These are phyloP conservation scores for Enteromius fasciolatus DNA, from an alignment of 2,797 vertebrate genomes.

Conservation along the genomic window DNA sequence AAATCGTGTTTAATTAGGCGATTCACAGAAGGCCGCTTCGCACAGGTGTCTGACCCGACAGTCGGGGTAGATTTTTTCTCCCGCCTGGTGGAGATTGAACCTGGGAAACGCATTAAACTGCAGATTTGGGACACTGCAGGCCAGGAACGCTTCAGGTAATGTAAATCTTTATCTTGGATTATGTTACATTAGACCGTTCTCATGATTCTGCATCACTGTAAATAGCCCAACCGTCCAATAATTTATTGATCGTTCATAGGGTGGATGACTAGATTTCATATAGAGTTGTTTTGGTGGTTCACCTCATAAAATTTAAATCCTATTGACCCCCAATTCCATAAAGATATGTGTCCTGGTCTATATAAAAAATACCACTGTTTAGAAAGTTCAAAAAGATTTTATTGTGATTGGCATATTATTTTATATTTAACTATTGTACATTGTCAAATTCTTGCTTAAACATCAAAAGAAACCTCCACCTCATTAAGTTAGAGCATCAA, in stretches of 20 bases:
- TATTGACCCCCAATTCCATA: neutral
- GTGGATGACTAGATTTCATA: neutral
- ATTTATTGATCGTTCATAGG: neutral
- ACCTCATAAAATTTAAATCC: neutral
- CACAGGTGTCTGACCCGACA: conserved; percentile 93
- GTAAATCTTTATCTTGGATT: conserved; percentile 2
- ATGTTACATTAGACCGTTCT: neutral
- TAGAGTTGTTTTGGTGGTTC: neutral
- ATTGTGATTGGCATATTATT: neutral
- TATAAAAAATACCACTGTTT: neutral
- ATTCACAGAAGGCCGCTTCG: conserved; percentile 94
- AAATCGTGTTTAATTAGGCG: conserved; percentile 94
- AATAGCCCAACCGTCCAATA: neutral
- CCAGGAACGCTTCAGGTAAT: conserved; percentile 89
- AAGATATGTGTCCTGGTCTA: neutral
- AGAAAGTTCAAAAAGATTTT: neutral
- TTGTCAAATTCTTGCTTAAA: conserved; percentile 1
- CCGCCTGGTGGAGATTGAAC: conserved; percentile 93
- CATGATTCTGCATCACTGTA: conserved; percentile 8
- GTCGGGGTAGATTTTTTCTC: conserved; percentile 98
- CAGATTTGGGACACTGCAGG: conserved; percentile 94
- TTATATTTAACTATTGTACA: neutral
- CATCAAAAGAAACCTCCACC: neutral
- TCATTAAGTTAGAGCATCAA: neutral
- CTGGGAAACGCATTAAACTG: conserved; percentile 92